Base-by-base conservation (phyloP, 2,888 invertebrate species). In the Gymnoscelis rufifasciata region DNA sequence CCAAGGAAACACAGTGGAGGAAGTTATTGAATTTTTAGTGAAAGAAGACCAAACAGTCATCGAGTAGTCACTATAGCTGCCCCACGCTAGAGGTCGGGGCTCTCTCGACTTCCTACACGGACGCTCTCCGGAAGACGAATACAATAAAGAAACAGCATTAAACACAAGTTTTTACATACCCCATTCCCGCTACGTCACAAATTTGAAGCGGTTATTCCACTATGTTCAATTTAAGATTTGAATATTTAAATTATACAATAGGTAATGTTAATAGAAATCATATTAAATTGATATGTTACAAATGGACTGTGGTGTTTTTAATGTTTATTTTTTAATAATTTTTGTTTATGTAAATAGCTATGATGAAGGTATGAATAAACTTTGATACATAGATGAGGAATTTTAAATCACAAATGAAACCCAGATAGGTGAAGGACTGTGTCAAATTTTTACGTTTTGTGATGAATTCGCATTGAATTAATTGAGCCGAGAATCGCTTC, bases 21-120 rank as follows among this genome's bases (percentile, higher is more conserved):
- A 98, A 90, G 91, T 94, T 73, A 94, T 98, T 71, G 98, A 98
- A 93, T 97, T 98, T 93, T 95, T 98, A 90, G 92, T 98, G 78
- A 97, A 97, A 91, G 97, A 98, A 90, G 97, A 98, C 91, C 91
- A 92, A 70, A 93, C 92, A 12, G 82, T 92, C 62, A 89, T 95
- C 74, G 95, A 95, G 90, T 95, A 93, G 82, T 86, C 83, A 66
- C 70, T 75, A 84, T 83, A 66, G 53, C 51, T 36, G 42, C 49
- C 38, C 43, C 58, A 66, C 71, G 73, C 74, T 61, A 42, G 74
- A 72, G 80, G 84, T 74, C 79, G 74, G 75, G 56, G 47, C 54
- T 38, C 15, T 55, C 54, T 69, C 74, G 79, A 49, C 77, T 79
- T 78, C 76, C 59, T 45, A 51, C 56, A n/a, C 50, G 64, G 59